Evolutionary conservation across 2,113 vertebrate genomes (phyloP), one percentile per base, ranked within the genome.

Genomic region (Camelus dromedarius): DNA sequence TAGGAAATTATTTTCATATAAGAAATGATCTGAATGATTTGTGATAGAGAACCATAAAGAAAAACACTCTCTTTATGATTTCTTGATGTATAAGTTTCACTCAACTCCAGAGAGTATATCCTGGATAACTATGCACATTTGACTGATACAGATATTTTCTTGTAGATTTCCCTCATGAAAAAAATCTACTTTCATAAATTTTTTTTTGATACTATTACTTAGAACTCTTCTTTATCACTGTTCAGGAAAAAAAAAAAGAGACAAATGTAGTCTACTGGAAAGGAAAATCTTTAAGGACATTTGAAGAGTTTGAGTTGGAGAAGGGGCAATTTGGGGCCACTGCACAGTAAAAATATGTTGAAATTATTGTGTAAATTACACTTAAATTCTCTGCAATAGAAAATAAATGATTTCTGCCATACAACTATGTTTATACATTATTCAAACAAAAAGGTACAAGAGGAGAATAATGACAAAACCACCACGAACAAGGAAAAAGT

Each of bases 1-100:
- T 9, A 80, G 20, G 2, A 93, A 93, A 93, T 66, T 85, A 76
- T 48, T 93, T 18, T 60, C 35, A 77, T 32, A 0, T 86, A 93
- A 91, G 93, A 93, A 94, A 89, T 85, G 92, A 95, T 73, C 42
- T 35, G 60, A 85, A 96, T 89, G 81, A 95, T 46, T 56, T 97
- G 11, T 97, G 58, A 91, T 19, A 84, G 38, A 93, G 42, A 96
- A 90, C 24, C 38, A 96, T 91, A 93, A 93, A 79, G 67, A 72
- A 90, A 96, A 96, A 85, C 20, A 91, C 14, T 73, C 58, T 46
- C 16, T 50, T 64, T 32, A 14, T 67, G 64, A 87, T 90, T 90
- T 96, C 35, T 64, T 93, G 62, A 89, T 85, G 80, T 81, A 76
- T 58, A 84, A 62, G 58, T 81, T 91, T 90, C 69, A 80, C 88